Conservation (phyloP, 2,797 vertebrate species). For the Enoplosus armatus region DNA sequence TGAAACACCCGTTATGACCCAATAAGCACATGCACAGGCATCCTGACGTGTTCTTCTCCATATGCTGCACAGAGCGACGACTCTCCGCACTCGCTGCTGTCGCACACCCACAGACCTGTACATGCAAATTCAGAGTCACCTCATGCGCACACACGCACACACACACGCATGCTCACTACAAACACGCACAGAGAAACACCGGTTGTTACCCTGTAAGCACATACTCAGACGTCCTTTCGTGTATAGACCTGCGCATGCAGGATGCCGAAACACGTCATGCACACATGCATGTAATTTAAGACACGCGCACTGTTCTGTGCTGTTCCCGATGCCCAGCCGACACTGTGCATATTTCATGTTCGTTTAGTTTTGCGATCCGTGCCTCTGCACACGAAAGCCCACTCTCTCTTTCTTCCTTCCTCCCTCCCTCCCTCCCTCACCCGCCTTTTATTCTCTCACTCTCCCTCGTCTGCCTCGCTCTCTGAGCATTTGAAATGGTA, state of each 20-base stretch:
- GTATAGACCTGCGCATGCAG: conserved; percentile 52
- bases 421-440: conserved; percentile 63
- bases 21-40: conserved; percentile 68
- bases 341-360: conserved; percentile 85
- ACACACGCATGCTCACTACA: not conserved
- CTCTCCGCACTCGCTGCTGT: conserved; percentile 41
- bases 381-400: conserved; percentile 84
- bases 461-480: conserved; percentile 75
- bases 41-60: conserved; percentile 67
- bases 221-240: conserved; percentile 16
- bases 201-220: conserved; percentile 21
- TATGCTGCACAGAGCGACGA: conserved; percentile 61
- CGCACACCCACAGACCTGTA: conserved; percentile 58
- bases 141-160: conserved; percentile 2
- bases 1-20: conserved; percentile 71
- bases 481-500: conserved; percentile 84
- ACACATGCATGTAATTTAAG: conserved; percentile 53
- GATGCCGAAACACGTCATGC: conserved; percentile 34
- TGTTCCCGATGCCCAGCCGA: conserved; percentile 60
- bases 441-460: conserved; percentile 70
- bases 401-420: conserved; percentile 67
- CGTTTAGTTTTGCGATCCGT: conserved; percentile 84
- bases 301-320: conserved; percentile 35
- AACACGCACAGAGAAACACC: conserved; percentile 1
- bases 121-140: conserved; percentile 57